Conservation (phyloP, 2,113 vertebrate genomes). For the Lepidothrix coronata region DNA sequence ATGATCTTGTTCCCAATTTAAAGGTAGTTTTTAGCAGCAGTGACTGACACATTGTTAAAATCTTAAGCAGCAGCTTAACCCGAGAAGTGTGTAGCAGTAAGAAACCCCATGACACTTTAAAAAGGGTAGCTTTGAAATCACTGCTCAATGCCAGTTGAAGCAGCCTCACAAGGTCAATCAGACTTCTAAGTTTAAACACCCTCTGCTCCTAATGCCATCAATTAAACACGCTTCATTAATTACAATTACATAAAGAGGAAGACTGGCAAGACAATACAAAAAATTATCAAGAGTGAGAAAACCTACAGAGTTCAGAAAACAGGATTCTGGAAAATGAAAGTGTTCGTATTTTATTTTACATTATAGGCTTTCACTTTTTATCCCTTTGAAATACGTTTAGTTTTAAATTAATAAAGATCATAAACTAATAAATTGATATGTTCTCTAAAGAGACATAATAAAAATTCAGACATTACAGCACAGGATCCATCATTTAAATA, state of each 20-base stretch:
- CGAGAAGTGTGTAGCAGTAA: slow-evolving; percentile 11
- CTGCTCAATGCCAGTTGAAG: slow-evolving; percentile 15
- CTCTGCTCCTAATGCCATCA: slow-evolving; percentile 11
- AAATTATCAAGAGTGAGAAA: not conserved
- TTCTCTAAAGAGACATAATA: slow-evolving; percentile 51
- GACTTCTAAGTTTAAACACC: not conserved
- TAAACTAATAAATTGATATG: slow-evolving; percentile 26
- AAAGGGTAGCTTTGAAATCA: not conserved
- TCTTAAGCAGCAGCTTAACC: slow-evolving; percentile 46
- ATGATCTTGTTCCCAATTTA: not conserved
- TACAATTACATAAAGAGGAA: slow-evolving; percentile 4
- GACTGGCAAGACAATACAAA: slow-evolving; percentile 30
- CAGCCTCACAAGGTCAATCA: slow-evolving; percentile 4
- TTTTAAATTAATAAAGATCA: slow-evolving; percentile 52
- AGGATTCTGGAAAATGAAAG: not conserved
- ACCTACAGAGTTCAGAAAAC: slow-evolving; percentile 18
- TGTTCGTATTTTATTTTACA: slow-evolving; percentile 1
- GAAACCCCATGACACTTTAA: not conserved
- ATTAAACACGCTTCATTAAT: not conserved
- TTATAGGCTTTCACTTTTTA: slow-evolving; percentile 4
- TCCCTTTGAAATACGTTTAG: not conserved
- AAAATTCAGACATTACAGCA: slow-evolving; percentile 60
- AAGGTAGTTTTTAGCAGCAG: slow-evolving; percentile 25
- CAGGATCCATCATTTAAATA: slow-evolving; percentile 62
- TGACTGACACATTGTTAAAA: not conserved